Percentiles rank a stretch among this genome's conserved stretches.
Evolutionary conservation across 2,888 invertebrate species (phyloP).

Genomic region (Bimastos eiseni): DNA sequence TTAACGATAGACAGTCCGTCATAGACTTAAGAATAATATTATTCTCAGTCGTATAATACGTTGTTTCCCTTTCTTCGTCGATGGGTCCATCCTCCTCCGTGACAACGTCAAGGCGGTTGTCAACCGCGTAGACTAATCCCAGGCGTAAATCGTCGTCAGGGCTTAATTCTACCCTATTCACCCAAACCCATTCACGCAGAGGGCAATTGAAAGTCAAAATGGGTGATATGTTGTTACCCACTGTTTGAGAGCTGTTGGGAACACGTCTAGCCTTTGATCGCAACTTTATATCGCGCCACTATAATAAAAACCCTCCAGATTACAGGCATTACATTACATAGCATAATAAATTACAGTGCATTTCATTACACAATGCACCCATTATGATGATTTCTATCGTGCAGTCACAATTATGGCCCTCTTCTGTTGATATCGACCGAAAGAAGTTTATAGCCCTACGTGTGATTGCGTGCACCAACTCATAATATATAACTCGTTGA

Average conservation of each 20-base stretch:
- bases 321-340: background rate
- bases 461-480: no score
- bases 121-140: background rate
- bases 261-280: background rate
- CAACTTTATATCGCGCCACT: background rate
- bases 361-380: background rate
- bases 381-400: no score
- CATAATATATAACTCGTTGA: background rate
- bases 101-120: background rate
- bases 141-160: background rate
- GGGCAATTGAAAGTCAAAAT: no score
- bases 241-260: background rate
- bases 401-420: no score
- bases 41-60: no score
- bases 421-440: no score
- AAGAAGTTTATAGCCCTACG: no score
- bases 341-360: background rate
- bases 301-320: background rate
- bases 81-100: no score
- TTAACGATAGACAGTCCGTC: no score
- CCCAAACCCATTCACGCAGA: background rate
- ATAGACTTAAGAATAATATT: no score
- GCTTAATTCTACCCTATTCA: background rate
- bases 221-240: no score
- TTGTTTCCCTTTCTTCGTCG: no score